Evolutionary conservation across 2,888 invertebrate genomes (phyloP), one percentile per base, ranked within the genome.

Genomic region (Asteroscopus sphinx): DNA sequence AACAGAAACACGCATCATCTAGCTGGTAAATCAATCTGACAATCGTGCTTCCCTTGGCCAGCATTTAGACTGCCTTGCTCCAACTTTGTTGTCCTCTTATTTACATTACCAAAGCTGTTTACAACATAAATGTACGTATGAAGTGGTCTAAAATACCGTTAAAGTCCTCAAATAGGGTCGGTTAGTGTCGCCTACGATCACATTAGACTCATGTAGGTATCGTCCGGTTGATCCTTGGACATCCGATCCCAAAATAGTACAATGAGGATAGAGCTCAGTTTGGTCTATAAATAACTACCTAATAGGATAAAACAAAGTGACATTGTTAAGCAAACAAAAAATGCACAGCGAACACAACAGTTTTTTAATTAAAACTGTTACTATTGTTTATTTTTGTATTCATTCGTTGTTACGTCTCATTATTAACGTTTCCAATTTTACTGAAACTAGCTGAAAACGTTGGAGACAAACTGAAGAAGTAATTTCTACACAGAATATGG

Each of bases 171-270:
- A 48, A 44, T 40, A 52, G 59, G 57, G 64, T 37, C 52, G 33
- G 39, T 57, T 54, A 39, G 30, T n/a, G 30, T 41, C 55, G 57
- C 71, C 71, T 57, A 68, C 71, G 51, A 36, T n/a, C 32, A 26
- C 17, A 47, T 65, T 71, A 53, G 45, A 57, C 44, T 60, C 37
- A 68, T 58, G 45, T 65, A 55, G 51, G 48, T 49, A 47, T 49
- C 60, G 57, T 65, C 71, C 71, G 49, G 57, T 52, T 57, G 42
- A 70, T 67, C 67, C 63, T 70, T 70, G 70, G 52, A 53, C 63
- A 67, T 67, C 54, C 54, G 40, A 69, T 57, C 47, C 55, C 42
- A 55, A 70, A 67, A 68, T 68, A 68, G 68, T 51, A 41, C 53
- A 63, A 67, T 46, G 59, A 67, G 67, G 68, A 67, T 67, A 67